phyloP scores from a whole-genome alignment of 1,140 invertebrate genomes.

The Asbolus verrucosus region DNA sequence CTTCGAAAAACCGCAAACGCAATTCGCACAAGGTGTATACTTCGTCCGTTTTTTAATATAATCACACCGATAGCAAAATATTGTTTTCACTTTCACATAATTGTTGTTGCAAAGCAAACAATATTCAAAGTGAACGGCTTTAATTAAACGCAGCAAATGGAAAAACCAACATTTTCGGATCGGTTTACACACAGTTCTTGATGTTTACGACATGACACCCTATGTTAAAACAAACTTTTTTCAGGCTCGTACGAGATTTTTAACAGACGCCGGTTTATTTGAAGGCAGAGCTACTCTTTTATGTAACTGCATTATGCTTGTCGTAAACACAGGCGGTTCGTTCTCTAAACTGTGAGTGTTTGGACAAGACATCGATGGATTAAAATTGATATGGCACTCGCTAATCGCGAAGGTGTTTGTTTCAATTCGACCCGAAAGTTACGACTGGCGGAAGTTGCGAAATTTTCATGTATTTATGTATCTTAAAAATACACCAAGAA shows the following conservation, averaged over 20 bases:
- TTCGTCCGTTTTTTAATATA: not conserved
- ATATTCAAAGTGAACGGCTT: too few species aligned
- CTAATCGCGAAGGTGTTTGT: not conserved
- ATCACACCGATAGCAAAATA: not conserved
- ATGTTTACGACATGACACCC: slow-evolving; percentile 6
- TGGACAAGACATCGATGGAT: slow-evolving; percentile 28
- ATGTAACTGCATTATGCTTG: slow-evolving; percentile 29
- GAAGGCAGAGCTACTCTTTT: slow-evolving; percentile 7
- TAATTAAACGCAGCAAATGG: too few species aligned
- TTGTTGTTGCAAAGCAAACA: too few species aligned
- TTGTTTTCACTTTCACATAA: too few species aligned
- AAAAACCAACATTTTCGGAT: not conserved
- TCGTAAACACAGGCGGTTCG: slow-evolving; percentile 25
- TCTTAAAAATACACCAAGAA: too few species aligned
- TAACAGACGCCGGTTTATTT: slow-evolving; percentile 34
- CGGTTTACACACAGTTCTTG: too few species aligned
- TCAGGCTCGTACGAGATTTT: slow-evolving; percentile 7
- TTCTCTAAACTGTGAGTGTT: slow-evolving; percentile 27
- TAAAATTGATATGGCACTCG: slow-evolving; percentile 26
- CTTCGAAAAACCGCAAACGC: too few species aligned
- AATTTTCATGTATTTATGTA: too few species aligned
- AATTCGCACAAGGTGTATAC: too few species aligned
- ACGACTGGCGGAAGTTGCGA: slow-evolving; percentile 23
- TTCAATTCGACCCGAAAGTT: slow-evolving; percentile 29
- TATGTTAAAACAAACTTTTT: slow-evolving; percentile 27